These are phyloP conservation scores for Lucilia cuprina DNA, from an alignment of 1,140 invertebrate species.

Conservation along the genomic window DNA sequence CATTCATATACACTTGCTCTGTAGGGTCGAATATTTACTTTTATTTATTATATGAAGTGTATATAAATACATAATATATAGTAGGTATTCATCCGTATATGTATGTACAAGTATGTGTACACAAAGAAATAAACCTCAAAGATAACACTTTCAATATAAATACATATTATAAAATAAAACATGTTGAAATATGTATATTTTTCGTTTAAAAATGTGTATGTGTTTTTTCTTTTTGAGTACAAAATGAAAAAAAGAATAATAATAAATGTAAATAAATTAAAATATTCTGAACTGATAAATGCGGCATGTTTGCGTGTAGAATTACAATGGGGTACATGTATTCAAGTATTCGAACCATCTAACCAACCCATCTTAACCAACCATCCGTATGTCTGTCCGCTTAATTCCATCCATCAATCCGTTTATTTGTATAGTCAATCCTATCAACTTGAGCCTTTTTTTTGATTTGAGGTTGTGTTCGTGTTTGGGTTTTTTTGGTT, in stretches of 20 bases:
- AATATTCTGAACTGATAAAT: conserved; percentile 49
- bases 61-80: neutral
- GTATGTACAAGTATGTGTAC: neutral
- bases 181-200: neutral
- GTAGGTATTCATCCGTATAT: too few species aligned
- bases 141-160: conserved; percentile 16
- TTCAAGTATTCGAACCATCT: neutral
- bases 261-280: conserved; percentile 33
- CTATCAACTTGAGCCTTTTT: conserved; percentile 5
- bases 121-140: neutral
- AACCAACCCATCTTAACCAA: neutral
- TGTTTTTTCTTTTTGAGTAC: neutral
- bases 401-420: neutral
- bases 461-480: neutral
- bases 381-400: neutral
- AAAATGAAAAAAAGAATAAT: conserved; percentile 6
- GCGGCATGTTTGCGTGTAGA: conserved; percentile 59
- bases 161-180: neutral
- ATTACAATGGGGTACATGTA: conserved; percentile 51
- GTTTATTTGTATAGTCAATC: neutral
- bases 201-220: neutral
- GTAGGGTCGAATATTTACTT: neutral
- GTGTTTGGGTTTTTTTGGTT: neutral
- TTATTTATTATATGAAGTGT: neutral
- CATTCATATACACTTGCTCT: neutral